Base-by-base conservation (phyloP, 2,797 vertebrate species). In the Gallinago solitaria region DNA sequence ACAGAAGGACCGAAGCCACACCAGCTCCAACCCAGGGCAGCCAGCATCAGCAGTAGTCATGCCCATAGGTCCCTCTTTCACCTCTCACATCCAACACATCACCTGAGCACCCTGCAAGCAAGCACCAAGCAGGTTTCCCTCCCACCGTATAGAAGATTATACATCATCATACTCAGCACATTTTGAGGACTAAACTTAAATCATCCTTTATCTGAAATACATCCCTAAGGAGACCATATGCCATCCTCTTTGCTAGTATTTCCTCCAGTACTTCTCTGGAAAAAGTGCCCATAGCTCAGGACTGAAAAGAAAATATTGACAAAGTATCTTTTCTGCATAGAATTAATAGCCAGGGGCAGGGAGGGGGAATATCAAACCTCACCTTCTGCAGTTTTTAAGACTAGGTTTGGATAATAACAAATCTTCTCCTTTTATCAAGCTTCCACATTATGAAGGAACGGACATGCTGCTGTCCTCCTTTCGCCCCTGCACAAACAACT, bases 271-370 rank as follows among this genome's bases (percentile, higher is more conserved):
- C 25, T 87, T 79, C 50, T 64, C 67, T 43, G 35, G 41, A 76
- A 86, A 15, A 61, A 80, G 39, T 6, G 37, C 69, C 54, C 20
- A 19, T 28, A 56, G 50, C 47, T 77, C 21, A 69, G 8, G n/a
- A 89, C 11, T 45, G 73, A 69, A 77, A 77, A 74, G 25, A 65
- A 82, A 86, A 85, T 77, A 93, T 69, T 85, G 79, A 83, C n/a
- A 24, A 70, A 87, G 20, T 16, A 3, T 71, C 43, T 93, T 70
- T 56, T 63, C 67, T 71, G 45, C 39, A 33, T 18, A 64, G 39
- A 71, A 88, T 90, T 93, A 90, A 92, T 33, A 83, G 57, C 21
- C 1, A 1, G 25, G 16, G 5, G 3, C 9, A 6, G 15, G 56
- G 20, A 14, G 12, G 9, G 35, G 9, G 12, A 25, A 16, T 19